phyloP scores from a whole-genome alignment of 2,888 invertebrate species.

The Tetragonula carbonaria region DNA sequence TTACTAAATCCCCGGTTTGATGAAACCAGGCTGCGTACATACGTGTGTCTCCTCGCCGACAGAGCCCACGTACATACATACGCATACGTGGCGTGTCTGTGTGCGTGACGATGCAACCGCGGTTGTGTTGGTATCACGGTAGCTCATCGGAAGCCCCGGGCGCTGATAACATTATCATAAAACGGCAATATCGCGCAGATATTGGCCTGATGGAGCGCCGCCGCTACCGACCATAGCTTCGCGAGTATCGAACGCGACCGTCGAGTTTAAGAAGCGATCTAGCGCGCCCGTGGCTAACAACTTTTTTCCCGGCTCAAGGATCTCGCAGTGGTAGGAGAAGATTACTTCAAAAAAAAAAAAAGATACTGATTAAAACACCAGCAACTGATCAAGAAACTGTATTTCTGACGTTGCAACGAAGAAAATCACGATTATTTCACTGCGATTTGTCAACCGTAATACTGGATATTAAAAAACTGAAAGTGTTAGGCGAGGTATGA shows the following conservation, averaged over 20 bases:
- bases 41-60: constrained; percentile 65
- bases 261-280: constrained; percentile 74
- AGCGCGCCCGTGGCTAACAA: constrained; percentile 63
- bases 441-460: no score
- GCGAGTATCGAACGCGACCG: constrained; percentile 57
- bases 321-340: no score
- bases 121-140: constrained; percentile 77
- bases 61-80: constrained; percentile 30
- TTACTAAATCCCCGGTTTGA: constrained; percentile 84
- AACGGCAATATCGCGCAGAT: constrained; percentile 83
- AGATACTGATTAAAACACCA: no score
- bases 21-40: constrained; percentile 76
- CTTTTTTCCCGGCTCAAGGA: constrained; percentile 55
- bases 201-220: constrained; percentile 72
- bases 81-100: constrained; percentile 24
- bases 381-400: no score
- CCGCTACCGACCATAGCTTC: neutral
- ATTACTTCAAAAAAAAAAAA: no score
- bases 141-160: constrained; percentile 82
- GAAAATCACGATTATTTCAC: no score
- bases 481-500: no score
- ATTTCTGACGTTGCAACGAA: no score
- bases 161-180: constrained; percentile 85
- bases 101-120: constrained; percentile 49
- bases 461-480: no score